These are phyloP conservation scores for Pseudomyrmex flavicornis DNA, from an alignment of 1,140 invertebrate species.

Conservation along the genomic window DNA sequence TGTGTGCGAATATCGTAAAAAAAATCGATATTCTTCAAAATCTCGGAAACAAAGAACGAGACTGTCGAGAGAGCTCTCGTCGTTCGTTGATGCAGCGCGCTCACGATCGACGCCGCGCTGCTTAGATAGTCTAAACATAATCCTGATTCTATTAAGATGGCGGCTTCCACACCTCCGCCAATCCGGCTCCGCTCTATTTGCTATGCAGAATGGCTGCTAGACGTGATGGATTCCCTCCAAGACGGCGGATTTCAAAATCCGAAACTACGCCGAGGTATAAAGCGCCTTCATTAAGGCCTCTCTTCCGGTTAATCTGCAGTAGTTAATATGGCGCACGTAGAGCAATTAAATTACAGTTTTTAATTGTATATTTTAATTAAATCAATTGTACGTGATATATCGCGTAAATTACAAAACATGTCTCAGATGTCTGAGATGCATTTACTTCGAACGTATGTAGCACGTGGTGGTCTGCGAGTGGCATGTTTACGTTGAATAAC, in stretches of 20 bases:
- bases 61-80: background rate
- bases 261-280: constrained; percentile 15
- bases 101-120: constrained; percentile 12
- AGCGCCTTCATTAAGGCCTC: constrained; percentile 60
- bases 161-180: constrained; percentile 48
- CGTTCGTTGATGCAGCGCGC: background rate
- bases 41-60: constrained; percentile 42
- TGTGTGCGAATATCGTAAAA: constrained; percentile 17
- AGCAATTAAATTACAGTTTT: too few species aligned
- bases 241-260: constrained; percentile 59
- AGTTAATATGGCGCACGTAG: too few species aligned
- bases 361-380: too few species aligned
- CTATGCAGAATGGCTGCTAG: constrained; percentile 60
- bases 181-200: constrained; percentile 62
- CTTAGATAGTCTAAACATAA: constrained; percentile 66
- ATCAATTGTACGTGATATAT: too few species aligned
- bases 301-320: background rate
- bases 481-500: too few species aligned
- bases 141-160: constrained; percentile 77
- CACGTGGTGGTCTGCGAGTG: too few species aligned
- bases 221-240: constrained; percentile 63
- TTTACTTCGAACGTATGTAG: too few species aligned
- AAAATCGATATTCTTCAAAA: constrained; percentile 9
- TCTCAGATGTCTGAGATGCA: too few species aligned
- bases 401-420: too few species aligned